phyloP scores from a whole-genome alignment of 2,797 vertebrate genomes.

The Lagodon rhomboides region DNA sequence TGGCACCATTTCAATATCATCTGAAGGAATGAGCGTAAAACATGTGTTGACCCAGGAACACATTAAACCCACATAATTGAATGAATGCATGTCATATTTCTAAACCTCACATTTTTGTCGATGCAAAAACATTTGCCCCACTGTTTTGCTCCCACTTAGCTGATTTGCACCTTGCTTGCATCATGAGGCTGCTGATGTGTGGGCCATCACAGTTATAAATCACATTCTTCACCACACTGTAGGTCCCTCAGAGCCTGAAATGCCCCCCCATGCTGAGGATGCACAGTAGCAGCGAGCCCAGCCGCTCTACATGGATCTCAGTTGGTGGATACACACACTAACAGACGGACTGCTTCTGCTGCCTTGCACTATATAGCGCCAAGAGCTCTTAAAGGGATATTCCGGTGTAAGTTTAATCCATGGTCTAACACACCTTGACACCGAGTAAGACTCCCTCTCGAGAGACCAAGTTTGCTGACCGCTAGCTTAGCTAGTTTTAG shows the following conservation, averaged over 20 bases:
- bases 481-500: no score
- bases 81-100: conserved; percentile 46
- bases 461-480: no score
- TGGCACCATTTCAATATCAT: conserved; percentile 52
- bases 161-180: conserved; percentile 1
- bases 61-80: conserved; percentile 45
- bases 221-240: conserved; percentile 15
- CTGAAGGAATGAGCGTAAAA: conserved; percentile 23
- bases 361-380: neutral
- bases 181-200: conserved; percentile 16
- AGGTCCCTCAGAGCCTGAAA: conserved; percentile 21
- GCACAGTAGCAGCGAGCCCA: conserved; percentile 3
- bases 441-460: no score
- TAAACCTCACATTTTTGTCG: conserved; percentile 22
- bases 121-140: conserved; percentile 3
- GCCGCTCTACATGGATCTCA: neutral
- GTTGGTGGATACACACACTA: no score
- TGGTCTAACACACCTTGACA: no score
- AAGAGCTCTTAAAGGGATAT: conserved; percentile 17
- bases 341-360: neutral
- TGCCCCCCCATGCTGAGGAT: neutral
- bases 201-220: conserved; percentile 19
- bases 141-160: conserved; percentile 20
- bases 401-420: no score
- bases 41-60: conserved; percentile 18